Base-by-base conservation (phyloP, 2,888 invertebrate genomes). In the Megaustenia siamemsis region DNA sequence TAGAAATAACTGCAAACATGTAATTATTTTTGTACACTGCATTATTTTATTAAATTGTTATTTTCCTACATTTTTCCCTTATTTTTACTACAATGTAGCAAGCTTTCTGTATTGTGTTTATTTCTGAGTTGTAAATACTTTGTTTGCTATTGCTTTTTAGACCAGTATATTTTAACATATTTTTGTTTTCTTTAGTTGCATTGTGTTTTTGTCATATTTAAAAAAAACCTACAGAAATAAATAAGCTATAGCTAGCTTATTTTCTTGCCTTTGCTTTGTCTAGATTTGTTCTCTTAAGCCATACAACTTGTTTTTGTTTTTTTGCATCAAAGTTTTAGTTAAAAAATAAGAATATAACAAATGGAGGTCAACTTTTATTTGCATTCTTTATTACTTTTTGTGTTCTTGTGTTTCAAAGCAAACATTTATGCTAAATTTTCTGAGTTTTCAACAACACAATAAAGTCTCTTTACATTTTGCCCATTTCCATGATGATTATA, bases 181-280 rank as follows among this genome's bases (percentile, higher is more conserved):
- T 49, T 40, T 73, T 77, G 10, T 35, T 77, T 77, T 77, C 21
- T 40, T 77, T 21, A 28, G 63, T 38, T 77, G 38, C 38, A 60
- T n/a, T 49, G 21, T 75, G 18, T 35, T 75, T 75, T 45, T 35
- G 10, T 28, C 21, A 32, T n/a, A n/a, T n/a, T n/a, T n/a, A n/a
- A n/a, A n/a, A n/a, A n/a, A n/a, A n/a, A n/a, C n/a, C n/a, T n/a
- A n/a, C n/a, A 15, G 32, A 21, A 69, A 24, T 18, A 2, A 38
- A 69, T 8, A 6, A 24, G 40, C 69, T 40, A 69, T 69, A n/a
- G n/a, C n/a, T 69, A 12, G 24, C n/a, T 56, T 40, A 69, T 40
- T 40, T 69, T 38, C 15, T 69, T 69, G 8, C 24, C 69, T 40
- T 69, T 24, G 18, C 38, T 21, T 69, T 38, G 1, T 15, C 35